Base-by-base conservation (phyloP, 2,113 vertebrate species). In the Xiphophorus hellerii region DNA sequence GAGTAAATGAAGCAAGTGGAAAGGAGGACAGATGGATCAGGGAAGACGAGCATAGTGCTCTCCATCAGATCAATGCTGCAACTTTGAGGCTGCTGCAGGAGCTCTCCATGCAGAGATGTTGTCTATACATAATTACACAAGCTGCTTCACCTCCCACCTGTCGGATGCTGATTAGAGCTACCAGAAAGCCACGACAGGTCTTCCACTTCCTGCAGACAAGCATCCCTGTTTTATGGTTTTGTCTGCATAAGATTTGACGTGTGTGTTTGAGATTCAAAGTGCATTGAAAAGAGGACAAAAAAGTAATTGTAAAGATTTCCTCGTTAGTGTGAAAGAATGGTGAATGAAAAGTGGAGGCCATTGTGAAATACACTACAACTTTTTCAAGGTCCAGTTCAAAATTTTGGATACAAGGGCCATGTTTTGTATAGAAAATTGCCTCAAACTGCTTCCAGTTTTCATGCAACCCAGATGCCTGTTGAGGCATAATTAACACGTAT, bases 71-170 rank as follows among this genome's bases (percentile, higher is more conserved):
- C 86, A 87, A 81, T 89, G 82, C 80, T 33, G 71, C 35, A 0
- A 42, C 69, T 69, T 84, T 82, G 78, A 88, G 81, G 74, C 81
- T 51, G 3, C 76, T 66, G 82, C 60, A 8, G 84, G 78, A 79
- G 82, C 61, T 30, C 78, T 67, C 31, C 75, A 66, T 25, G 71
- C 78, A 84, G 63, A 80, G 66, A 72, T 30, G 37, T 63, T 66
- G 77, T 84, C 76, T 73, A 13, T 60, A 84, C 69, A 75, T 80
- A 86, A 88, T 89, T 84, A 84, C 80, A 80, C 1, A 69, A 85
- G 82, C 70, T 80, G 78, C 85, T 79, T 89, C 85, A 83, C 88
- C 82, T 89, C 84, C 84, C 81, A n/a, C 74, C 78, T 89, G 84
- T 87, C 78, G 80, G 78, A 75, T 3, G 12, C 63, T 76, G 87